A percentile compares a stretch with the other conserved stretches of the same genome.
Conservation (phyloP, 2,797 vertebrate genomes). For the Phrynocephalus vlangalii region DNA sequence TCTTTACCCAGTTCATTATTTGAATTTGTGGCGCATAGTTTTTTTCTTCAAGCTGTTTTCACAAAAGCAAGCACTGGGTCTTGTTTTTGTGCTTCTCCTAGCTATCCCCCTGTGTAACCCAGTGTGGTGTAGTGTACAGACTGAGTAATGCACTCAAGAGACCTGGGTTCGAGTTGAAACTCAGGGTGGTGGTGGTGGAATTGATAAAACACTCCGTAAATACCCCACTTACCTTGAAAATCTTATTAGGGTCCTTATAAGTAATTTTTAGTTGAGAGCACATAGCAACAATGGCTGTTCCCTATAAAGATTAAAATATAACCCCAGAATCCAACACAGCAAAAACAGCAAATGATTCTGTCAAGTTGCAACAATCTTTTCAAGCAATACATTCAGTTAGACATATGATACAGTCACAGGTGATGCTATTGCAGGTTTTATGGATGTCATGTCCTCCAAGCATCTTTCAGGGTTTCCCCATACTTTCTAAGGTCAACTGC, state of each 20-base stretch:
- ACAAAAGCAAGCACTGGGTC: background rate
- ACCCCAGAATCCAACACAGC: background rate
- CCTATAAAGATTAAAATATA: background rate
- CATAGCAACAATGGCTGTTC: too few species aligned
- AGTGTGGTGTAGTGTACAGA: too few species aligned
- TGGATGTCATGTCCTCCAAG: background rate
- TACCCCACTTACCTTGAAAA: too few species aligned
- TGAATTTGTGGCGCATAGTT: too few species aligned
- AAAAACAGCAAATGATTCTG: background rate
- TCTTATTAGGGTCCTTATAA: too few species aligned
- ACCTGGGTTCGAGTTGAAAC: too few species aligned
- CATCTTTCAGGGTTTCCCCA: background rate
- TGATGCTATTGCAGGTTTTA: background rate
- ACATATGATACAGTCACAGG: background rate
- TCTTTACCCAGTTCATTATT: too few species aligned
- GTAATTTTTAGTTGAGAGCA: too few species aligned
- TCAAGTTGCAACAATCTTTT: background rate
- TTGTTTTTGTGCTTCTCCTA: background rate
- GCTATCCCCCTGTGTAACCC: too few species aligned
- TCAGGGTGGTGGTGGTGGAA: too few species aligned
- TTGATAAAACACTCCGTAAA: too few species aligned
- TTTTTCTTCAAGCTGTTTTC: background rate
- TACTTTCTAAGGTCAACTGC: background rate
- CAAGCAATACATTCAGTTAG: background rate
- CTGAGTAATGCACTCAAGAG: too few species aligned